Percentiles rank a stretch among this genome's conserved stretches.
Evolutionary conservation across 1,140 invertebrate genomes (phyloP).

Genomic region (Brachionus koreanus): DNA sequence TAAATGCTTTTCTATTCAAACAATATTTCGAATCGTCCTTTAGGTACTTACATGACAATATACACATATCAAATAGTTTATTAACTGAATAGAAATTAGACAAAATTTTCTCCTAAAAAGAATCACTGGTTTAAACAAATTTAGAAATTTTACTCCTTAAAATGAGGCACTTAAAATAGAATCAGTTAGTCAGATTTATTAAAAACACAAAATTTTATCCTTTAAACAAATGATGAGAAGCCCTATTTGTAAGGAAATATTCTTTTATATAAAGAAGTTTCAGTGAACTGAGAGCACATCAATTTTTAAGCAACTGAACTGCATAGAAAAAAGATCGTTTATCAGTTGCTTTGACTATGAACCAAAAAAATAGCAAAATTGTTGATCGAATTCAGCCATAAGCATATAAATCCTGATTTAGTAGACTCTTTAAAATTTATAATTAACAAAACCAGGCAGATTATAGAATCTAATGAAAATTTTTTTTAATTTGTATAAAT

Average conservation of each 20-base stretch:
- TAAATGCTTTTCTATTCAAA: not conserved
- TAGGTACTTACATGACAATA: not conserved
- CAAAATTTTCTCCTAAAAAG: not conserved
- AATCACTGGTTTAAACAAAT: not conserved
- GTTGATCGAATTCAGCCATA: too few species aligned
- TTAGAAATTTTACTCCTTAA: not conserved
- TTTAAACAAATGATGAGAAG: not conserved
- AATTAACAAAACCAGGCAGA: too few species aligned
- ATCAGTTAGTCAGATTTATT: too few species aligned
- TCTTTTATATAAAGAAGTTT: too few species aligned
- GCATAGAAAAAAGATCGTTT: not conserved
- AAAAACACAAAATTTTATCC: too few species aligned
- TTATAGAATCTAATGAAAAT: too few species aligned
- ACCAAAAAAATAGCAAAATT: too few species aligned
- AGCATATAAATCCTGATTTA: too few species aligned
- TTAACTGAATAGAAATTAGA: not conserved
- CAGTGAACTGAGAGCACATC: too few species aligned
- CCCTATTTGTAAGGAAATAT: not conserved
- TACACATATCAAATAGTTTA: not conserved
- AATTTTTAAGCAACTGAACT: not conserved
- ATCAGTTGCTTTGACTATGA: not conserved
- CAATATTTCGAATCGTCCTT: not conserved
- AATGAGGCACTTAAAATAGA: not conserved
- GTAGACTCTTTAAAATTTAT: too few species aligned
- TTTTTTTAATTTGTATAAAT: too few species aligned